A percentile compares a stretch with the other conserved stretches of the same genome.
These are phyloP conservation scores for Hyles euphorbiae DNA, from an alignment of 1,140 invertebrate genomes.

Conservation along the genomic window DNA sequence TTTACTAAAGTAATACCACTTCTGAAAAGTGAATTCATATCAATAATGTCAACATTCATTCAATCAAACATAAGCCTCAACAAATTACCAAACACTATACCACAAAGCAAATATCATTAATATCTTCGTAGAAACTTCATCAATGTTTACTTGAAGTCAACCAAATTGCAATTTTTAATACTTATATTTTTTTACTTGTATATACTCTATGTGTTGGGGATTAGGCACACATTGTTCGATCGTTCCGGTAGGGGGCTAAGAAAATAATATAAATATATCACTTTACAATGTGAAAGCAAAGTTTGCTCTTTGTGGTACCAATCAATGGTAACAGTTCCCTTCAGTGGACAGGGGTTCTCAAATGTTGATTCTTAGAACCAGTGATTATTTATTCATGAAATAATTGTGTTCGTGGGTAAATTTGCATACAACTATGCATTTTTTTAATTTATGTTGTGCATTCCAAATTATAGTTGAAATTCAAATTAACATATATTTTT, in stretches of 20 bases:
- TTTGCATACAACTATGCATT: too few relatives aligned
- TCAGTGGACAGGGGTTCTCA: slow-evolving; percentile 37
- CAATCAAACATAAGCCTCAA: neutral
- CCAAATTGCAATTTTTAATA: slow-evolving; percentile 65
- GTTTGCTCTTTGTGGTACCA: slow-evolving; percentile 63
- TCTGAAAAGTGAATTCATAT: too few relatives aligned
- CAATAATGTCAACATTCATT: too few relatives aligned
- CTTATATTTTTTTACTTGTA: slow-evolving; percentile 18
- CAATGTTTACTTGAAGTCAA: slow-evolving; percentile 45
- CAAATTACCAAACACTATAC: slow-evolving; percentile 5
- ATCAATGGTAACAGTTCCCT: slow-evolving; percentile 50
- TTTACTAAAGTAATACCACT: too few relatives aligned
- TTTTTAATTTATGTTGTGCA: too few relatives aligned
- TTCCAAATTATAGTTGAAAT: neutral
- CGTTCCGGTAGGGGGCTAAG: slow-evolving; percentile 35
- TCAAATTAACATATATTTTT: neutral
- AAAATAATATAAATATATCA: slow-evolving; percentile 72
- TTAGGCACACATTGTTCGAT: slow-evolving; percentile 42
- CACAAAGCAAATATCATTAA: slow-evolving; percentile 44
- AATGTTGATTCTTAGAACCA: slow-evolving; percentile 17
- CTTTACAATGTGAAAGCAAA: slow-evolving; percentile 59
- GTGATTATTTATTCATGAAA: neutral
- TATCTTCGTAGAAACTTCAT: slow-evolving; percentile 26
- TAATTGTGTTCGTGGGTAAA: too few relatives aligned
- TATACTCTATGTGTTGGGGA: slow-evolving; percentile 26